phyloP scores from a whole-genome alignment of 2,113 vertebrate genomes.

The Neogale vison region DNA sequence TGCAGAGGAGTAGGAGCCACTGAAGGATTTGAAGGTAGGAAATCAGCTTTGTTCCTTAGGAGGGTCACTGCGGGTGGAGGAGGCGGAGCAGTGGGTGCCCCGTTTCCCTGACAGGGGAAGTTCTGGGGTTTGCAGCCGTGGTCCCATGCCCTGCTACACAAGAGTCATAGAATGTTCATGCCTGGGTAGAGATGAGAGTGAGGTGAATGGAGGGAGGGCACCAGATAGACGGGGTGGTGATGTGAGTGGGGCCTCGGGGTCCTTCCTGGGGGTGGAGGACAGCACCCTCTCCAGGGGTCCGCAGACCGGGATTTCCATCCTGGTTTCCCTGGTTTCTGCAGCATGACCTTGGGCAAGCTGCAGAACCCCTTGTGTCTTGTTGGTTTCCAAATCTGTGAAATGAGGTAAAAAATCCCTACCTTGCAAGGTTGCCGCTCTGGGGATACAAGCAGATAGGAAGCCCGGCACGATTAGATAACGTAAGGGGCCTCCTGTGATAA shows the following conservation, averaged over 20 bases:
- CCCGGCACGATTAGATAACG: not conserved
- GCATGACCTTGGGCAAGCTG: not conserved
- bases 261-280: not conserved
- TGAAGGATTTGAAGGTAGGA: not conserved
- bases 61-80: not conserved
- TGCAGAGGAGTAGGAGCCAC: not conserved
- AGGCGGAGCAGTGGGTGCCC: not conserved
- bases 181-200: not conserved
- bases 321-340: not conserved
- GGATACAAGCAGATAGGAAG: not conserved
- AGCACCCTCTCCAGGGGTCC: not conserved
- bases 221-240: not conserved
- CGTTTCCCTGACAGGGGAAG: not conserved
- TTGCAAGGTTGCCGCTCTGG: not conserved
- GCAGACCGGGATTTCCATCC: not conserved
- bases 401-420: not conserved
- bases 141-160: not conserved
- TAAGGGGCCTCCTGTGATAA: not conserved
- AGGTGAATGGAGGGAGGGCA: not conserved
- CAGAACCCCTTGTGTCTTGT: not conserved
- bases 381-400: conserved; percentile 44
- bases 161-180: not conserved
- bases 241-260: not conserved
- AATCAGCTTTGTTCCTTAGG: conserved; percentile 20
- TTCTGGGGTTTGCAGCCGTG: not conserved